Evolutionary conservation across 2,113 vertebrate genomes (phyloP).

Genomic region (Motacilla alba): DNA sequence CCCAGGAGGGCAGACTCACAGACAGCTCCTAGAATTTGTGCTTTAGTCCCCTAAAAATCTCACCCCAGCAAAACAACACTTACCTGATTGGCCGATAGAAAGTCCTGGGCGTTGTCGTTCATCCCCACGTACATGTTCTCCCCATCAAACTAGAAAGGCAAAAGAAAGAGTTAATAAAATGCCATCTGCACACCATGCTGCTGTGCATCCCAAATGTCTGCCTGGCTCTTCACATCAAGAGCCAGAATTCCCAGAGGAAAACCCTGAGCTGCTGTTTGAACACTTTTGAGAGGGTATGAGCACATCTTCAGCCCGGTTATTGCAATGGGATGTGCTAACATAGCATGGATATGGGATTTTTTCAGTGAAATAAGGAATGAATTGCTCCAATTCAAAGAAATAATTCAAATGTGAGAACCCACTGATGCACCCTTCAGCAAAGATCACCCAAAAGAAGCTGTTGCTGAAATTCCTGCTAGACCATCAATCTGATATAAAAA

Average conservation of each 20-base stretch:
- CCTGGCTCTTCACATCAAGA: not conserved
- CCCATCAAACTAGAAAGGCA: slow-evolving; percentile 94
- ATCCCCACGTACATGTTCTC: slow-evolving; percentile 97
- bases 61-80: not conserved
- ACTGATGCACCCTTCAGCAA: not conserved
- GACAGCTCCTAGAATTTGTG: not conserved
- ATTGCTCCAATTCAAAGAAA: not conserved
- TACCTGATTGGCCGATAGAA: slow-evolving; percentile 94
- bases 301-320: fast-evolving
- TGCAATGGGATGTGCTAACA: fast-evolving
- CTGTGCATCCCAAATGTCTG: not conserved
- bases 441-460: not conserved
- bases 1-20: not conserved
- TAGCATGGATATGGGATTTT: not conserved
- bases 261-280: not conserved
- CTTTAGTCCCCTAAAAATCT: not conserved
- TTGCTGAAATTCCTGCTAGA: not conserved
- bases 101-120: slow-evolving; percentile 96
- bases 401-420: not conserved
- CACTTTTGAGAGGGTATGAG: not conserved
- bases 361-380: not conserved
- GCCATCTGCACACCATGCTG: not conserved
- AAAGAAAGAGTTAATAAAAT: slow-evolving; percentile 52
- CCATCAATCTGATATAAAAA: not conserved
- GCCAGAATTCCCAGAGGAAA: not conserved